Conservation (phyloP, 2,888 invertebrate genomes). For the Drosophila barbarae region DNA sequence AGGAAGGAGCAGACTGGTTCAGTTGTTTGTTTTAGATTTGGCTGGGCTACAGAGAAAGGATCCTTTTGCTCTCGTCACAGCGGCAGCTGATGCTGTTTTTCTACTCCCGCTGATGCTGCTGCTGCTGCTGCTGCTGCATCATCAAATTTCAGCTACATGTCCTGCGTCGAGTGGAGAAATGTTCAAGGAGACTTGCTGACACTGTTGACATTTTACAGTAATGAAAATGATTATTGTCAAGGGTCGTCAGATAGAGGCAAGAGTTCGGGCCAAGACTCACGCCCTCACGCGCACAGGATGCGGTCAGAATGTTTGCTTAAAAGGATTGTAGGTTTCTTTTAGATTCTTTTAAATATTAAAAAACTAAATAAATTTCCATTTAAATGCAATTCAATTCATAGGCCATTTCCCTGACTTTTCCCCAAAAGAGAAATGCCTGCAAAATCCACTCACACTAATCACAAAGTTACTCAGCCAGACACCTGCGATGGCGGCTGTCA, state of each 20-base stretch:
- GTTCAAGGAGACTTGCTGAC: conserved; percentile 48
- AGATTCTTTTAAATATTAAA: not conserved
- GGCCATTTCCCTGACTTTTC: conserved; percentile 2
- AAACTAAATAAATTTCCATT: not conserved
- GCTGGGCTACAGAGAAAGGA: conserved; percentile 27
- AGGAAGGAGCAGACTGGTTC: not conserved
- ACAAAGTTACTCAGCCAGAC: conserved; percentile 35
- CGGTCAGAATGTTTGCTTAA: conserved; percentile 11
- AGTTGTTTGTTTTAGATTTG: conserved; percentile 67
- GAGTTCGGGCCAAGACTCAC: conserved; percentile 26
- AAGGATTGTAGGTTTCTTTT: not conserved
- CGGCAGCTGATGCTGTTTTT: conserved; percentile 25
- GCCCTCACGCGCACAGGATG: conserved; percentile 19
- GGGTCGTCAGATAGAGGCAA: conserved; percentile 47
- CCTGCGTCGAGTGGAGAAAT: conserved; percentile 40
- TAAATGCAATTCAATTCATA: not conserved
- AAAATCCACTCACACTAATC: conserved; percentile 63
- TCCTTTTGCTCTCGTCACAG: conserved; percentile 19
- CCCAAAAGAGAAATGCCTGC: conserved; percentile 2
- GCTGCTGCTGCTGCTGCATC: conserved; percentile 43
- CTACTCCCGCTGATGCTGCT: conserved; percentile 17
- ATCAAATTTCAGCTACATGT: conserved; percentile 66
- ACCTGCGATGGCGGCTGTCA: conserved; percentile 51
- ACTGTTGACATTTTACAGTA: conserved; percentile 64
- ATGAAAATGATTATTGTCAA: conserved; percentile 70